Percentiles rank a stretch among this genome's conserved stretches.
Evolutionary conservation across 2,113 vertebrate genomes (phyloP).

Genomic region (Heloderma charlesbogerti): DNA sequence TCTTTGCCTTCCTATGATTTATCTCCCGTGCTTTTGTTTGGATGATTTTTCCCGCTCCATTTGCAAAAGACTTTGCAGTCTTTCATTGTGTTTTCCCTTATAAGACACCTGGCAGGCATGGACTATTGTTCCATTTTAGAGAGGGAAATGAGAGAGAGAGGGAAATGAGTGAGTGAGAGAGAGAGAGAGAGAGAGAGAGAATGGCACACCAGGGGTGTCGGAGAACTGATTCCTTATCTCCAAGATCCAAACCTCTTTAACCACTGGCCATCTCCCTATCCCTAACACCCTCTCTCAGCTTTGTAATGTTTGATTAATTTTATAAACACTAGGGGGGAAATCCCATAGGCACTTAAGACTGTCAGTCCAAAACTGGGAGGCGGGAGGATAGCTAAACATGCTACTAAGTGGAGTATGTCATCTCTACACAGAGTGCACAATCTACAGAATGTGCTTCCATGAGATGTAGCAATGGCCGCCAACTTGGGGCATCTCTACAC

Average conservation of each 20-base stretch:
- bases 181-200: neutral
- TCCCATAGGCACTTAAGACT: no score
- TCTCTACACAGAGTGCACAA: no score
- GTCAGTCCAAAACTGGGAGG: no score
- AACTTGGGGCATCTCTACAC: no score
- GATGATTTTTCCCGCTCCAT: no score
- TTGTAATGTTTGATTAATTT: neutral
- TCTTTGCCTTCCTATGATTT: neutral
- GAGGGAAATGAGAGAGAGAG: no score
- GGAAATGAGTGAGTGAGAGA: no score
- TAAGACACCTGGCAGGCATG: neutral
- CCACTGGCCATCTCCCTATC: neutral
- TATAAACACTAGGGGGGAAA: neutral
- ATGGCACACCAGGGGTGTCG: neutral
- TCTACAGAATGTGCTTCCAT: no score
- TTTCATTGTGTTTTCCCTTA: neutral
- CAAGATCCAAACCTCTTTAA: neutral
- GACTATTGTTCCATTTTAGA: neutral
- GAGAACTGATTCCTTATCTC: neutral
- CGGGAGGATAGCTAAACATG: no score
- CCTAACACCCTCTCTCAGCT: neutral
- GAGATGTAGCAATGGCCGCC: no score
- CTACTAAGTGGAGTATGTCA: no score
- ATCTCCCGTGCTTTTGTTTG: neutral
- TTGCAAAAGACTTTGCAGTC: neutral